These are phyloP conservation scores for Eurytoma adleriae DNA, from an alignment of 2,888 invertebrate species.

Conservation along the genomic window DNA sequence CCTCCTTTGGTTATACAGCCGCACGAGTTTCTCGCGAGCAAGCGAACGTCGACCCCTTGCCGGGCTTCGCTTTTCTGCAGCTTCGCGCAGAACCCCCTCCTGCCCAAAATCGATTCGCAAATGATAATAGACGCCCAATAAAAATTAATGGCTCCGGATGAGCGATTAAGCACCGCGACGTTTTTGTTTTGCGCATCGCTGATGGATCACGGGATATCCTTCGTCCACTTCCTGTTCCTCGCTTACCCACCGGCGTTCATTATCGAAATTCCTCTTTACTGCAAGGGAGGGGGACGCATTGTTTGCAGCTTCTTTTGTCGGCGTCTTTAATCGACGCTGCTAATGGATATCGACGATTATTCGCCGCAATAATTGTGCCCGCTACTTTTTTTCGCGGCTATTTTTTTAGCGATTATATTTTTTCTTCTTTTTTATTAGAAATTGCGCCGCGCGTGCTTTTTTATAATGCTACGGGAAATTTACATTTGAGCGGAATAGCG, in stretches of 20 bases:
- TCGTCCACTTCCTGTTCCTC: neutral
- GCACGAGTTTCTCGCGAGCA: conserved; percentile 10
- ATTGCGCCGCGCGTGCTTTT: neutral
- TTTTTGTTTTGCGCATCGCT: neutral
- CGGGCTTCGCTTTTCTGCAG: neutral
- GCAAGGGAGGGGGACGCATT: neutral
- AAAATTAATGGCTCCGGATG: conserved; percentile 49
- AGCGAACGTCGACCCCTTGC: conserved; percentile 31
- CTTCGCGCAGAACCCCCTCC: conserved; percentile 12
- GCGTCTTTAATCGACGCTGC: neutral
- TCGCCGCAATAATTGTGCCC: neutral
- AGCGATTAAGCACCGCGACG: conserved; percentile 29
- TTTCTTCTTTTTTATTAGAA: neutral
- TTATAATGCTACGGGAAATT: conserved; percentile 1
- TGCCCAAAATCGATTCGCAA: conserved; percentile 3
- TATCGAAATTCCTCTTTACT: conserved; percentile 28
- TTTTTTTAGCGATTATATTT: neutral
- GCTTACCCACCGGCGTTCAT: conserved; percentile 12
- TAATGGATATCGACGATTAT: no score
- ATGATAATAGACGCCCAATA: conserved; percentile 51
- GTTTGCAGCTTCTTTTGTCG: conserved; percentile 16
- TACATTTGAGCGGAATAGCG: neutral
- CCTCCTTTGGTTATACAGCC: neutral
- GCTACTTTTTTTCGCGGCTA: neutral
- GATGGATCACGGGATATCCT: conserved; percentile 14